Conservation (phyloP, 2,888 invertebrate genomes). For the Drosophila diplacantha region DNA sequence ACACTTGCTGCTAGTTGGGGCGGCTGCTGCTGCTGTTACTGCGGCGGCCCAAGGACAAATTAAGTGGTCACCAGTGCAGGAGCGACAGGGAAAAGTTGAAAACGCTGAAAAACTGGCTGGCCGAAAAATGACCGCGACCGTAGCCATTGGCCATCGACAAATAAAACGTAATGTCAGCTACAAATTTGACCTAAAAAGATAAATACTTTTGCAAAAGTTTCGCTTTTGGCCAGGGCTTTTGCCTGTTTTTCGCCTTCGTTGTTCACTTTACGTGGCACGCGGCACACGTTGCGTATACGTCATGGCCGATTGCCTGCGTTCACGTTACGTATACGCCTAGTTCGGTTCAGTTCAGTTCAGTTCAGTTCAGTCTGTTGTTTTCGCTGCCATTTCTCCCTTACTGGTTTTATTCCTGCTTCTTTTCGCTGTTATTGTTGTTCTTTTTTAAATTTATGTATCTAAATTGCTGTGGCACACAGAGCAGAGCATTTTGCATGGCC, state of each 20-base stretch:
- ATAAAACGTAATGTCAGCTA: constrained; percentile 41
- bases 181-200: constrained; percentile 66
- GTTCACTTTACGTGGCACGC: constrained; percentile 23
- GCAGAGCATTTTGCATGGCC: constrained; percentile 37
- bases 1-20: constrained; percentile 49
- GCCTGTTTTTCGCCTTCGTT: constrained; percentile 12
- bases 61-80: constrained; percentile 53
- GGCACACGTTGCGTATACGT: constrained; percentile 50
- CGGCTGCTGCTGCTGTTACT: constrained; percentile 33
- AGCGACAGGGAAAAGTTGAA: constrained; percentile 31
- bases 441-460: constrained; percentile 38
- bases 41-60: constrained; percentile 51
- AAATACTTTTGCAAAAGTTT: constrained; percentile 53
- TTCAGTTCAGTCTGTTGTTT: constrained; percentile 30
- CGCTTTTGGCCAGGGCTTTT: constrained; percentile 38
- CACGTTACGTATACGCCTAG: constrained; percentile 44
- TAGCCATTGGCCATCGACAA: constrained; percentile 44
- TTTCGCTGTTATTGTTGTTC: background rate
- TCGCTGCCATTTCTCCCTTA: constrained; percentile 8
- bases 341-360: constrained; percentile 1
- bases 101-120: constrained; percentile 26
- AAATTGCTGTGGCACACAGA: constrained; percentile 35
- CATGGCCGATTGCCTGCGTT: constrained; percentile 38
- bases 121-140: constrained; percentile 41
- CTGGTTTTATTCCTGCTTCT: constrained; percentile 1